These are phyloP conservation scores for Oscheius sp. DNA, from an alignment of 2,888 invertebrate genomes.

Conservation along the genomic window DNA sequence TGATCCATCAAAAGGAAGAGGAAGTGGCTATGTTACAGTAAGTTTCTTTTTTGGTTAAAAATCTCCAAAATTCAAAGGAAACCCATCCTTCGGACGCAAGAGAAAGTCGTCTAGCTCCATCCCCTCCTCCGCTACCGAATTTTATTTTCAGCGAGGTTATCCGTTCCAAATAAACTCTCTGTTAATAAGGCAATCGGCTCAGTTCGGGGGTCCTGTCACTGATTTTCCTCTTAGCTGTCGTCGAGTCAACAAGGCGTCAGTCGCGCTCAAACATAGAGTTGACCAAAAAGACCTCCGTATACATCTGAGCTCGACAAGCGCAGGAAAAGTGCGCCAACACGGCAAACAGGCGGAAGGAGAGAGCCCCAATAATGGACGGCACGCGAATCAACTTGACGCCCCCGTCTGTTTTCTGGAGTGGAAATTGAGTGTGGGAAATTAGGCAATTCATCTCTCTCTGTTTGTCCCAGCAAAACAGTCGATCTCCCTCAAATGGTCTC, in stretches of 20 bases:
- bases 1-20: background rate
- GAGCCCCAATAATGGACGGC: background rate
- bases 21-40: background rate
- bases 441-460: too few species aligned
- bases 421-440: too few species aligned
- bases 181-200: background rate
- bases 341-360: conserved; percentile 17
- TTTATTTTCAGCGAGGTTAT: background rate
- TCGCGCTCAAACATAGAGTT: conserved; percentile 28
- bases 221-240: conserved; percentile 29
- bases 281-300: conserved; percentile 23
- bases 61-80: background rate
- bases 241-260: conserved; percentile 27
- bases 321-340: conserved; percentile 23
- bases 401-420: background rate
- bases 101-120: too few species aligned
- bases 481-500: too few species aligned
- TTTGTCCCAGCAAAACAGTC: too few species aligned
- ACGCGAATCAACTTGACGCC: conserved; percentile 5
- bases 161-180: conserved; percentile 8
- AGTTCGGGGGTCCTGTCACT: conserved; percentile 11
- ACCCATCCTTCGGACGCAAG: background rate
- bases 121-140: conserved; percentile 4
- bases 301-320: conserved; percentile 19
- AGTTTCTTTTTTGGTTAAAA: background rate